These are phyloP conservation scores for Spongia lamella DNA, from an alignment of 37 sponge, comb jelly and placozoan genomes.

Conservation along the genomic window DNA sequence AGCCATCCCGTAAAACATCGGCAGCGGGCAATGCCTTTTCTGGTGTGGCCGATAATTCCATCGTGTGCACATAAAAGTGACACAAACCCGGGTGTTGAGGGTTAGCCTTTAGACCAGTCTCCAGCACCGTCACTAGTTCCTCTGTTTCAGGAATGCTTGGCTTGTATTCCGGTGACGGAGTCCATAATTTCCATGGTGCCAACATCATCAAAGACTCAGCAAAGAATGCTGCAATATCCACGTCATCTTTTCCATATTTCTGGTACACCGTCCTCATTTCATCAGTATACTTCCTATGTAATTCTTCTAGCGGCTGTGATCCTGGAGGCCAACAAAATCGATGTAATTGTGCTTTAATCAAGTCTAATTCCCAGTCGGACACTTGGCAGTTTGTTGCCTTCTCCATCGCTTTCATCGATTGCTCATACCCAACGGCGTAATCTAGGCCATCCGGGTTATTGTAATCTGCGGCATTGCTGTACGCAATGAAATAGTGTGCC, in stretches of 20 bases:
- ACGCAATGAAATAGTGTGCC: conserved; percentile 67
- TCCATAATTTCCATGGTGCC: conserved; percentile 71
- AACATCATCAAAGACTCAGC: conserved; percentile 74
- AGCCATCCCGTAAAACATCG: conserved; percentile 27
- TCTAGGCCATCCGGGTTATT: conserved; percentile 56
- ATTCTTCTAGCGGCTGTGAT: conserved; percentile 8
- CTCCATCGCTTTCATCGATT: conserved; percentile 43
- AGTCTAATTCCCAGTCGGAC: conserved; percentile 49
- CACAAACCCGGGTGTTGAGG: conserved; percentile 67
- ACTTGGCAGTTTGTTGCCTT: background rate
- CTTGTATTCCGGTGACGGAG: conserved; percentile 29
- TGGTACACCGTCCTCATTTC: conserved; percentile 64
- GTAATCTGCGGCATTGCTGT: conserved; percentile 63
- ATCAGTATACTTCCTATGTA: conserved; percentile 18
- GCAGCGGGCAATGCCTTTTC: conserved; percentile 63
- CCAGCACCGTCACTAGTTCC: conserved; percentile 46
- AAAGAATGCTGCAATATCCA: conserved; percentile 59
- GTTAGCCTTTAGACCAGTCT: conserved; percentile 36
- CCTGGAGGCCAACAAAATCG: conserved; percentile 47
- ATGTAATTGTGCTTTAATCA: conserved; percentile 51
- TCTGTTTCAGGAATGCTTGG: conserved; percentile 58
- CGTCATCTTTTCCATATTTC: conserved; percentile 45
- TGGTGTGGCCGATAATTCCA: conserved; percentile 70
- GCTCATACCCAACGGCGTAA: conserved; percentile 28
- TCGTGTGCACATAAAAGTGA: conserved; percentile 74